Base-by-base conservation (phyloP, 2,888 invertebrate genomes). In the Erannis defoliaria region DNA sequence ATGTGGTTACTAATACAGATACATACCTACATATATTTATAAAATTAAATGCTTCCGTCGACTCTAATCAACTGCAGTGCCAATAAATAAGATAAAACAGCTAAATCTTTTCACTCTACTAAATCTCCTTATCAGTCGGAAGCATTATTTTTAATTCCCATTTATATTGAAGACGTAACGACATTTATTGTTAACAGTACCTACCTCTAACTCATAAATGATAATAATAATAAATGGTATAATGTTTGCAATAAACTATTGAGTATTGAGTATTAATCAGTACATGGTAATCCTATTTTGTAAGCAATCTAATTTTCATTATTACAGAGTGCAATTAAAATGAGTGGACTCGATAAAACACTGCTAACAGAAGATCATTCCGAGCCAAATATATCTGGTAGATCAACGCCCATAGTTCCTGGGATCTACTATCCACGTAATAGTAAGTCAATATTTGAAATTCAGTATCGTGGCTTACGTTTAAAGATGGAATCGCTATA, bases 371-470 rank as follows among this genome's bases (percentile, higher is more conserved):
- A 35, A 10, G 38, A 51, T 10, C 1, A 12, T 10, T 19, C n/a
- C 2, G 46, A 49, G 18, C 10, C 31, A 10, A 40, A 8, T 18
- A 18, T 53, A 8, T 46, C 63, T 1, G 29, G 50, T 33, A 18
- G 18, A 37, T 62, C 59, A 6, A 43, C 67, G 19, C 55, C 74
- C 21, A 68, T 88, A 18, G 77, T 74, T 38, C 88, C 89, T 31
- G 90, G 90, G 31, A 78, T 84, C 16, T 90, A 90, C 56, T 83
- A 82, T 66, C 88, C 88, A 10, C 77, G 68, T 63, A 82, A 81
- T 38, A 80, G 88, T 88, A 73, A 84, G 86, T 81, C 12, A 37
- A 31, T 31, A 29, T 46, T 46, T 31, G 18, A 12, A 18, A n/a
- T 31, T 31, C 19, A 19, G 46, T 31, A 33, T 46, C 46, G n/a